Evolutionary conservation across 2,797 vertebrate species (phyloP), one percentile per base, ranked within the genome.

Genomic region (Scyliorhinus canicula): DNA sequence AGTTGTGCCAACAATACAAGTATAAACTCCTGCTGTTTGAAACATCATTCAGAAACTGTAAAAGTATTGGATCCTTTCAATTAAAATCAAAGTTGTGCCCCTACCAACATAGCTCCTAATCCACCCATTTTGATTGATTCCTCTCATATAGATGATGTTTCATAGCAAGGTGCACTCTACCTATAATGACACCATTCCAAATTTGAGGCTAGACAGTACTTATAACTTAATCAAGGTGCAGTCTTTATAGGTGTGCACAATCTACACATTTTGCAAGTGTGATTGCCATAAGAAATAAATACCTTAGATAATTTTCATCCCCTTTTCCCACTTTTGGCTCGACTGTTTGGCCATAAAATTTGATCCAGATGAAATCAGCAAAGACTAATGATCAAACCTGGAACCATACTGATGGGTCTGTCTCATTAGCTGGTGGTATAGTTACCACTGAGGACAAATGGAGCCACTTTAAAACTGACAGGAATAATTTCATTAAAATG

Each of bases 401-500:
- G 6, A 5, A 24, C 50, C 28, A 14, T 52, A 86, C 12, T 35
- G n/a, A 47, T 88, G 14, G 19, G 52, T 35, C 31, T 52, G 26
- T 85, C 21, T 55, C 84, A 52, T 55, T 86, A 52, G 1, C 31
- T 55, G 57, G 16, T 90, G 16, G 57, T n/a, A 60, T n/a, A 60
- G 86, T 60, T 52, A 60, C 14, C 31, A n/a, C 28, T 57, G 55
- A 60, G 55, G 19, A 7, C 1, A 63, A 90, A 60, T 57, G n/a
- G n/a, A n/a, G n/a, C n/a, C n/a, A n/a, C n/a, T n/a, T n/a, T n/a
- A n/a, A n/a, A n/a, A n/a, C n/a, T n/a, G 3, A 40, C 35, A 60
- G 86, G n/a, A 90, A 90, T 60, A 40, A 88, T 12, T 90, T 90
- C 55, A 90, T 40, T 60, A n/a, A 55, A n/a, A 60, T 90, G 57